These are phyloP conservation scores for Cynodonichthys magdalenae DNA, from an alignment of 2,797 vertebrate genomes.

Conservation along the genomic window DNA sequence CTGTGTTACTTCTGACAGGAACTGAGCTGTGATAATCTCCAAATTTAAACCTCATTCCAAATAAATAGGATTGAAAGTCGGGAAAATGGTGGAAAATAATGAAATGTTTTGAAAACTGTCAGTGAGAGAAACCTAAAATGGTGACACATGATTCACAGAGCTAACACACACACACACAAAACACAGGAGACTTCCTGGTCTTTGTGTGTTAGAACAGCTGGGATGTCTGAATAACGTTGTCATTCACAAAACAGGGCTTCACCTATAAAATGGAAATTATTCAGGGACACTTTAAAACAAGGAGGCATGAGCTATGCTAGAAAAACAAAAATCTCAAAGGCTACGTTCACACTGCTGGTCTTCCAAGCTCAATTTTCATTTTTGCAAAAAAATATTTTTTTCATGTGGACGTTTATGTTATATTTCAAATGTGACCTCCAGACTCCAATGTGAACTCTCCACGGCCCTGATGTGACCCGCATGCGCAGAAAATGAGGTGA, in stretches of 20 bases:
- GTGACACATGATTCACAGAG: conserved; percentile 7
- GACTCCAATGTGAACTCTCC: no score
- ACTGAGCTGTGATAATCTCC: conserved; percentile 19
- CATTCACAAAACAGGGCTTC: conserved; percentile 1
- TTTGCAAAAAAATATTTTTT: no score
- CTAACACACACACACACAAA: conserved; percentile 1
- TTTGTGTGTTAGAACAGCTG: conserved; percentile 51
- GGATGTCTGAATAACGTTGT: conserved; percentile 57
- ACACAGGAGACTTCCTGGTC: conserved; percentile 21
- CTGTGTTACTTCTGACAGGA: conserved; percentile 36
- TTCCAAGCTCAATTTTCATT: no score
- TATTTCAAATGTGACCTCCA: no score
- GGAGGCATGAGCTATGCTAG: no score
- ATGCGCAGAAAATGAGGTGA: no score
- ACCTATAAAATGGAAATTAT: no score
- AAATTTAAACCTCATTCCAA: conserved; percentile 23
- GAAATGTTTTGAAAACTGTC: not conserved
- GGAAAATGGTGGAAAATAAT: not conserved
- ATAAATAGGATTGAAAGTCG: conserved; percentile 8
- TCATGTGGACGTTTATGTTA: no score
- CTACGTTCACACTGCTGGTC: no score
- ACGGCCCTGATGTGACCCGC: no score
- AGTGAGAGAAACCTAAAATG: not conserved
- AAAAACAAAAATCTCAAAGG: no score
- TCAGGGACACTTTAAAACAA: no score